Evolutionary conservation across 2,113 vertebrate genomes (phyloP).

Genomic region (Rallus limicola): DNA sequence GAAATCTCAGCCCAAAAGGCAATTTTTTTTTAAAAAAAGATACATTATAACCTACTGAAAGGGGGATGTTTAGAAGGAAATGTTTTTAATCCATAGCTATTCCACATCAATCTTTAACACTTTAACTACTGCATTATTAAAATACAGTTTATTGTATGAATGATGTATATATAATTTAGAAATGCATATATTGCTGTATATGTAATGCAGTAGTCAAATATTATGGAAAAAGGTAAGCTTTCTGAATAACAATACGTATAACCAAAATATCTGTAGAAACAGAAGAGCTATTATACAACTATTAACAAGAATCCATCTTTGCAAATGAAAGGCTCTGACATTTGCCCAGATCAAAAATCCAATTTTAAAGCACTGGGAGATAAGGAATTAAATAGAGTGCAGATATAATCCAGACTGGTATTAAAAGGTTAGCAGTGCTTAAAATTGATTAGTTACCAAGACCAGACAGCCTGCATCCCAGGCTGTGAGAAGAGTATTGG

Average conservation of each 20-base stretch:
- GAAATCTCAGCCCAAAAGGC: not conserved
- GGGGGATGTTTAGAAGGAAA: not conserved
- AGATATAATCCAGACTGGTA: slow-evolving; percentile 51
- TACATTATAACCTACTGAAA: not conserved
- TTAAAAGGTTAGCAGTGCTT: slow-evolving; percentile 61
- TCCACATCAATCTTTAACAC: slow-evolving; percentile 15
- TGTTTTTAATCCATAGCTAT: not conserved
- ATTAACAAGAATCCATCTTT: slow-evolving; percentile 17
- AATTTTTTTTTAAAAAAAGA: not conserved
- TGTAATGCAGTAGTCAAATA: not conserved
- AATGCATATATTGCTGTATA: not conserved
- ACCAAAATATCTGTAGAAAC: not conserved
- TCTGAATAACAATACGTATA: not conserved
- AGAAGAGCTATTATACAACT: not conserved
- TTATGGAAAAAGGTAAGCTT: not conserved
- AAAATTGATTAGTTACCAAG: slow-evolving; percentile 57
- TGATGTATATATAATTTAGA: not conserved
- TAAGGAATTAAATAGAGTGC: slow-evolving; percentile 51
- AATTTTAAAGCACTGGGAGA: slow-evolving; percentile 25
- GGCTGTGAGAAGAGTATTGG: not conserved
- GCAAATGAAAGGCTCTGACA: slow-evolving; percentile 57
- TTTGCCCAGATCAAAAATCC: slow-evolving; percentile 61
- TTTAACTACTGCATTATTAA: slow-evolving; percentile 38
- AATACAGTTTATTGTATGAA: slow-evolving; percentile 9
- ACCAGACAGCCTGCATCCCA: not conserved